Base-by-base conservation (phyloP, 2,888 invertebrate species). In the Byasa hedistus region DNA sequence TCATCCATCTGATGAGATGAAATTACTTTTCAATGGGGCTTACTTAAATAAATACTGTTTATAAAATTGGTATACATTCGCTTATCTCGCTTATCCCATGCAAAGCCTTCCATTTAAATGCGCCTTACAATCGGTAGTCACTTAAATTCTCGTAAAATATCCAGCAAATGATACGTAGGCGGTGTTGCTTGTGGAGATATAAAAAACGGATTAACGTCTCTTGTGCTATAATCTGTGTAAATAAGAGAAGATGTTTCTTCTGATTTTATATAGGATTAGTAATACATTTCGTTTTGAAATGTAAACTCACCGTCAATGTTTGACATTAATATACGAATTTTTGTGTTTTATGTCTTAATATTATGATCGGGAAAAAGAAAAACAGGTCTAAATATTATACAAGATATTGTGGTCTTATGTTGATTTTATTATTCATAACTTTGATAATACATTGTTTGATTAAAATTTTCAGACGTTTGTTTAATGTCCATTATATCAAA, bases 201-300 rank as follows among this genome's bases (percentile, higher is more conserved):
- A 83, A 87, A 86, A 87, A 84, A 72, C 79, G 85, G 87, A 89
- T 91, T 87, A 89, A 72, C 78, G 76, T 82, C 80, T 78, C 75
- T 76, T 75, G 73, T 74, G 74, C 76, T 76, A 76, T 87, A 86
- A 86, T 87, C 83, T 79, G 73, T 76, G 79, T 77, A 76, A 84
- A 85, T 84, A 81, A 82, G 75, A 72, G 39, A 71, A 80, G 85
- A 84, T 87, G 85, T 76, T 70, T 73, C 62, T 68, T 69, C 70
- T 69, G 66, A 73, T 69, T 70, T 73, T 72, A 58, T 69, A 69
- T 57, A 65, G 51, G 71, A 72, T 73, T 72, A 71, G 68, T 55
- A 67, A 69, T 70, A 63, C 69, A 62, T 71, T 65, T 69, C 64
- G 39, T 64, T 66, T 64, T 65, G 55, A 39, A 52, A 64, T 60